Conservation (phyloP, 2,888 invertebrate species). For the Syrphus vitripennis region DNA sequence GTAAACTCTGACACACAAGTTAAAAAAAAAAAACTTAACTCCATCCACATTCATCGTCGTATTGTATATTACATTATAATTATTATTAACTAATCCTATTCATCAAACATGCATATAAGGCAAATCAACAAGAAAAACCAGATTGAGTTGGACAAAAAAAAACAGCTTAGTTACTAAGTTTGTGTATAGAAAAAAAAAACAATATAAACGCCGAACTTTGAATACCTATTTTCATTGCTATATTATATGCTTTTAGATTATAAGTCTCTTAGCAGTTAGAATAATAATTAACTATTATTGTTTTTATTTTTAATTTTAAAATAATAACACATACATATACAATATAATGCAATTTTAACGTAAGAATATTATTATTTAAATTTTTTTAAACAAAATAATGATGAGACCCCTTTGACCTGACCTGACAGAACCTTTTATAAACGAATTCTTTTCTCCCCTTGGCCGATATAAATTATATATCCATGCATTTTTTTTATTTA, state of each 20-base stretch:
- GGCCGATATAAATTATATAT: slow-evolving; percentile 29
- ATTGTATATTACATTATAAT: slow-evolving; percentile 37
- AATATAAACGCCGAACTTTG: slow-evolving; percentile 6
- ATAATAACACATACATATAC: slow-evolving; percentile 21
- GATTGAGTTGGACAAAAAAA: slow-evolving; percentile 43
- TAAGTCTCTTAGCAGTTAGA: slow-evolving; percentile 64
- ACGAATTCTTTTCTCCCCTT: not conserved
- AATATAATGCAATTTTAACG: slow-evolving; percentile 65
- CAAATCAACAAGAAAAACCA: not conserved
- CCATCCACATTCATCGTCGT: slow-evolving; percentile 62
- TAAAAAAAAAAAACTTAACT: slow-evolving; percentile 13
- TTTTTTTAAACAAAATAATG: not conserved
- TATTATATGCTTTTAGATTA: slow-evolving; percentile 59
- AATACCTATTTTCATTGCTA: slow-evolving; percentile 64
- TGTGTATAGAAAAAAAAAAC: slow-evolving; percentile 36
- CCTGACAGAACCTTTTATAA: not conserved
- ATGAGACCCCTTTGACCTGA: slow-evolving; percentile 21
- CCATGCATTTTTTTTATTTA: slow-evolving; percentile 64
- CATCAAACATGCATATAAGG: slow-evolving; percentile 37
- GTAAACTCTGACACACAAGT: slow-evolving; percentile 30
- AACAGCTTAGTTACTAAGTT: slow-evolving; percentile 33
- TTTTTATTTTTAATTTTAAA: slow-evolving; percentile 45
- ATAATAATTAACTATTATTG: slow-evolving; percentile 35
- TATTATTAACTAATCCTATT: slow-evolving; percentile 18
- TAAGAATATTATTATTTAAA: slow-evolving; percentile 29